A percentile compares a stretch with the other conserved stretches of the same genome.
These are phyloP conservation scores for Papilio protenor DNA, from an alignment of 2,888 invertebrate species.

Conservation along the genomic window DNA sequence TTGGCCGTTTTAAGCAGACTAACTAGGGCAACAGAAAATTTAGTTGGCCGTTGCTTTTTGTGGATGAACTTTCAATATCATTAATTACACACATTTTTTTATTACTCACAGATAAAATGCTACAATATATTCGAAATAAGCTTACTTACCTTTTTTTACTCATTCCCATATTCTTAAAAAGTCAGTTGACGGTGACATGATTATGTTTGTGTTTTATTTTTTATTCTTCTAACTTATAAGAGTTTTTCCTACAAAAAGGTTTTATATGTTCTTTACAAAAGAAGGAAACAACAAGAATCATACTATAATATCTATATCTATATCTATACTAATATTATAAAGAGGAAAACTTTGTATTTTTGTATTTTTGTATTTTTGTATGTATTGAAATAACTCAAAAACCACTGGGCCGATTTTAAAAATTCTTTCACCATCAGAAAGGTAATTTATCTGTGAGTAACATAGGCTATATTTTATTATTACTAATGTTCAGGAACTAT, in stretches of 20 bases:
- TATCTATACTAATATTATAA: no score
- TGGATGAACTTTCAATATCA: not conserved
- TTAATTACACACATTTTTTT: not conserved
- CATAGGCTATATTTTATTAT: no score
- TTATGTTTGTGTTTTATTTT: conserved; percentile 39
- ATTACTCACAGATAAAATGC: not conserved
- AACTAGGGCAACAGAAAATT: not conserved
- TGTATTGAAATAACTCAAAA: no score
- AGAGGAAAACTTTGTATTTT: no score
- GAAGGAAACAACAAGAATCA: not conserved
- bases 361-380: no score
- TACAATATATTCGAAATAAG: conserved; percentile 2
- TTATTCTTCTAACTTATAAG: conserved; percentile 34
- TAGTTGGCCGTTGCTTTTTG: not conserved
- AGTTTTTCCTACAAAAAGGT: not conserved
- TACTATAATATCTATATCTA: no score
- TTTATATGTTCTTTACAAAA: not conserved
- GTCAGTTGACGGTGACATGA: conserved; percentile 42
- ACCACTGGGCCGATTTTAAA: no score
- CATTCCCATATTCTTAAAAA: conserved; percentile 58
- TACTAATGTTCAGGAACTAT: no score
- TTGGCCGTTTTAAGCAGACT: no score
- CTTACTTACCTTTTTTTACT: conserved; percentile 60
- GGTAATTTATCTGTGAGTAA: no score
- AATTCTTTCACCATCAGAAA: no score